Evolutionary conservation across 2,888 invertebrate species (phyloP).

Genomic region (Ormyrus thymus): DNA sequence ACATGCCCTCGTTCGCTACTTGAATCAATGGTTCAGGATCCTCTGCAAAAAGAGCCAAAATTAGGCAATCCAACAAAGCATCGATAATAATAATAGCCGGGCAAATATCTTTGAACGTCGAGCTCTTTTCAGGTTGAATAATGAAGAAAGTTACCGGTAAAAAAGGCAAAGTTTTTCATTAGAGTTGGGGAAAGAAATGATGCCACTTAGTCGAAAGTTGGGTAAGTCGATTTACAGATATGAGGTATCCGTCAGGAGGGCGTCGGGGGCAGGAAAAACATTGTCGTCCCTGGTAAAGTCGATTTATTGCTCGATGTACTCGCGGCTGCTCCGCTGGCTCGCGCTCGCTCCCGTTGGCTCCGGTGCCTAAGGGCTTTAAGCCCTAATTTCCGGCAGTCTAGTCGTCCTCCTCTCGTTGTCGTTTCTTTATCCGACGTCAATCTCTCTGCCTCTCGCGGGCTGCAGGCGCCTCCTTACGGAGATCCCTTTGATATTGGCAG

Average conservation of each 20-base stretch:
- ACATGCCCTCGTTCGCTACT: too few species aligned
- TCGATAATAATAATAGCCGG: too few species aligned
- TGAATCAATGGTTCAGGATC: too few species aligned
- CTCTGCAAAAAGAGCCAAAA: too few species aligned
- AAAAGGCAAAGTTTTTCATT: neutral
- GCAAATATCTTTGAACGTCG: too few species aligned
- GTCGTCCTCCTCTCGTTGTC: constrained; percentile 8
- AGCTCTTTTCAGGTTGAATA: neutral
- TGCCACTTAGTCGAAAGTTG: neutral
- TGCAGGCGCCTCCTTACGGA: neutral
- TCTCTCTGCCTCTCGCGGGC: neutral
- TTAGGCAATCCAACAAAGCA: too few species aligned
- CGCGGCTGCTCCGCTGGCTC: too few species aligned
- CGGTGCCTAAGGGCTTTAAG: constrained; percentile 17
- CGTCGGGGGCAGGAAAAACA: neutral
- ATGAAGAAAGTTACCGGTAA: neutral
- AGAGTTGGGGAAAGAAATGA: neutral
- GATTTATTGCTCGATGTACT: constrained; percentile 6
- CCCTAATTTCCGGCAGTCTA: constrained; percentile 19
- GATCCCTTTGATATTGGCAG: constrained; percentile 23
- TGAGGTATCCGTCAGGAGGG: neutral
- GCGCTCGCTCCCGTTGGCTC: neutral
- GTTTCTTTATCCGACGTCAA: constrained; percentile 23
- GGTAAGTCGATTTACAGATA: constrained; percentile 14
- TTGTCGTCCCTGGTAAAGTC: constrained; percentile 19